Evolutionary conservation across 1,140 invertebrate species (phyloP), one percentile per base, ranked within the genome.

Genomic region (Chelonus insularis): DNA sequence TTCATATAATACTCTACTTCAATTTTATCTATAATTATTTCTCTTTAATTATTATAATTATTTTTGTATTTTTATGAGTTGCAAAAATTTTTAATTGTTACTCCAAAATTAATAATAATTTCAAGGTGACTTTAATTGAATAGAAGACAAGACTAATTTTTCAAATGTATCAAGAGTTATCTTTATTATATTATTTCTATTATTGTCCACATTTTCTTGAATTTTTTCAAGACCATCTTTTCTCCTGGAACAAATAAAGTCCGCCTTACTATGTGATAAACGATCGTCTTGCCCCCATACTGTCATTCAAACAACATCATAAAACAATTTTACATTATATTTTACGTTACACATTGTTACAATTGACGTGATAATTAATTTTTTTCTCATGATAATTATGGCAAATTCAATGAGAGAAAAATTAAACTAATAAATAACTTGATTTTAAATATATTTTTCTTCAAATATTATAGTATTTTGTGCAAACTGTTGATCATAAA

Each of bases 171-270:
- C n/a, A n/a, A n/a, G n/a, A n/a, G n/a, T 29, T 29, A 29, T 29
- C 7, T 29, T 29, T 29, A 29, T 29, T 29, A 7, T 7, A 18
- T 16, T n/a, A 21, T 16, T 18, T 50, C 14, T 43, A 7, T 20
- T 18, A 20, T 47, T 21, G 20, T 47, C 14, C 5, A 2, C 5
- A 4, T 18, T 21, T 18, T 47, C 5, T 47, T 5, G 8, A 6
- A n/a, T 29, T 29, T 29, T 29, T 29, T 29, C 4, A 8, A 1
- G 9, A 21, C 20, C 23, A 8, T 50, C 47, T 50, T 18, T 9
- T 20, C 43, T 20, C 21, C 47, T 12, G 20, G 47, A 50, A 50
- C 47, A 50, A 45, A 45, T 45, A 14, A 16, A 45, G 43, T 45
- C 43, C 43, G 43, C 7, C 43, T 45, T 21, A 5, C 4, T 9